Conservation (phyloP, 2,797 vertebrate species). For the Brachymystax lenok region DNA sequence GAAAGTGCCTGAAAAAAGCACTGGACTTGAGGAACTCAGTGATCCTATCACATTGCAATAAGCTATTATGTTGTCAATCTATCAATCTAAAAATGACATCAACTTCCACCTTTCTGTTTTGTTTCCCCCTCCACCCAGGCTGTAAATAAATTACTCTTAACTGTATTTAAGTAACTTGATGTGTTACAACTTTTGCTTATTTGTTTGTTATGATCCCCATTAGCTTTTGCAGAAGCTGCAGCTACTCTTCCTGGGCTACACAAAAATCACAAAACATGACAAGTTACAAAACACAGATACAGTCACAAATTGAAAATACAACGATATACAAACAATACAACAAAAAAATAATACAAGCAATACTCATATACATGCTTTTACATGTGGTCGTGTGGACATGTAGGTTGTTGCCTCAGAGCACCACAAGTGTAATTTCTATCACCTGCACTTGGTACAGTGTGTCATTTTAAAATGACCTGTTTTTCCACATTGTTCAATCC, state of each 20-base stretch:
- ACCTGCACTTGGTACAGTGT: not conserved
- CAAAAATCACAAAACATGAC: no score
- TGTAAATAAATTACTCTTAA: not conserved
- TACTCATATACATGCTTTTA: not conserved
- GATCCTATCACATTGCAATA: conserved; percentile 14
- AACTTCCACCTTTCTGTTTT: not conserved
- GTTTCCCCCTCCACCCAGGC: conserved; percentile 1
- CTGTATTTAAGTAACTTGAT: not conserved
- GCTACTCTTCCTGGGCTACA: no score
- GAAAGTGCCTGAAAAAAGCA: conserved; percentile 37
- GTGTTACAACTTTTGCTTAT: no score
- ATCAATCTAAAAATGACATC: not conserved
- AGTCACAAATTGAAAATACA: no score
- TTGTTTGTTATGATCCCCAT: not conserved
- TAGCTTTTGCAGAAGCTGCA: no score
- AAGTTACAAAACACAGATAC: no score
- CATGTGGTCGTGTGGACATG: not conserved
- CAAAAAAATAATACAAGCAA: no score
- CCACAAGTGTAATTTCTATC: not conserved
- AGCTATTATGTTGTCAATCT: not conserved
- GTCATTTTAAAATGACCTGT: not conserved
- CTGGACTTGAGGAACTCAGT: conserved; percentile 12
- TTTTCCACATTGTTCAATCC: not conserved
- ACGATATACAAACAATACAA: not conserved
- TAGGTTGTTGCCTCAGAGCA: not conserved